These are phyloP conservation scores for Bradypodion pumilum DNA, from an alignment of 2,797 vertebrate species.

Conservation along the genomic window DNA sequence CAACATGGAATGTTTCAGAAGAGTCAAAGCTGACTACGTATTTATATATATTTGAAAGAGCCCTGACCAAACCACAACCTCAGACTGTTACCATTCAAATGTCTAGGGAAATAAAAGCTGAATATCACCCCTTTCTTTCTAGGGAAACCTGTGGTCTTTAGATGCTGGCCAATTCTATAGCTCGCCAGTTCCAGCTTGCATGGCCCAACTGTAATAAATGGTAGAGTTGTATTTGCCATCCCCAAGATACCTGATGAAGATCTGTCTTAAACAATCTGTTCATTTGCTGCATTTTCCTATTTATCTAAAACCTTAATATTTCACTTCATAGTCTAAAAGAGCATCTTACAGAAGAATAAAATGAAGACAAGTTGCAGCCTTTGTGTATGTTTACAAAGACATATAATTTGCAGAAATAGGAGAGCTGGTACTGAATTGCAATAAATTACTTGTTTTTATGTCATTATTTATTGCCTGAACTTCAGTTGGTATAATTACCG, in stretches of 20 bases:
- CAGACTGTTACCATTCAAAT: background rate
- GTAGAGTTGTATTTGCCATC: background rate
- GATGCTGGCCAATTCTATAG: background rate
- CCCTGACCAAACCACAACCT: background rate
- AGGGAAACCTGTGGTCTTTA: background rate
- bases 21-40: constrained; percentile 7
- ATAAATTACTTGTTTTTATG: no score
- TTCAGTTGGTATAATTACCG: no score
- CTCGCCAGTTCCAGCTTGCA: background rate
- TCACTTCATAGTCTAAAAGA: no score
- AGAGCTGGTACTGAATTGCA: no score
- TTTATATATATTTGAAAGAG: background rate
- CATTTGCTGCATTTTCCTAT: background rate
- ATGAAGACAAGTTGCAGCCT: no score
- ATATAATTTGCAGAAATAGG: background rate
- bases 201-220: background rate
- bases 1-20: constrained; percentile 52
- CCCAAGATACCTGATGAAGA: background rate
- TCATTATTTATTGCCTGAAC: no score
- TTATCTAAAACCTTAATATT: no score
- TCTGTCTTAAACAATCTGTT: background rate
- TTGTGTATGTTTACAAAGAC: background rate
- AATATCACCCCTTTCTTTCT: background rate
- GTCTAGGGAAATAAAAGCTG: background rate
- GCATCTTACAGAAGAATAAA: no score